Conservation (phyloP, 35 echinoderm and acorn worm species). For the Strongylocentrotus purpuratus region DNA sequence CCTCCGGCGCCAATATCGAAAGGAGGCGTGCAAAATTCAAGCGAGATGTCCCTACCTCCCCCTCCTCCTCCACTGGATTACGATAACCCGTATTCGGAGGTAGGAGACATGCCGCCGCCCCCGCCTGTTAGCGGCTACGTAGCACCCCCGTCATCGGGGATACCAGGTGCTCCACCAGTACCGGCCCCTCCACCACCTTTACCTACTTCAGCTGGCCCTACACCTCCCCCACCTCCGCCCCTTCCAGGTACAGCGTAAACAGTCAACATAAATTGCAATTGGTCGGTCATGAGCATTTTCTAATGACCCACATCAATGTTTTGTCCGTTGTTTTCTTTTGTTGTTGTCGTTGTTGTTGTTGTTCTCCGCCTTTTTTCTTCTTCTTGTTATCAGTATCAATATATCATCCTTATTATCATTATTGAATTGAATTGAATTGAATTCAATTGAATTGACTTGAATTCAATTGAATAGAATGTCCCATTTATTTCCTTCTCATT, state of each 20-base stretch:
- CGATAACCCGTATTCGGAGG: background rate
- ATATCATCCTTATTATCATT: too few relatives aligned
- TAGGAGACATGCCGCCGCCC: background rate
- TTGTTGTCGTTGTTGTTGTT: too few relatives aligned
- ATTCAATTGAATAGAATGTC: too few relatives aligned
- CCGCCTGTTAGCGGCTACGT: background rate
- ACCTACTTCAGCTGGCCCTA: constrained; percentile 8
- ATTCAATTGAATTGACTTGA: too few relatives aligned
- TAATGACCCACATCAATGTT: too few relatives aligned
- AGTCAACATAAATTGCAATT: background rate
- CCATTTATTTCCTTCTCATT: too few relatives aligned
- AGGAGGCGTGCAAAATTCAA: background rate
- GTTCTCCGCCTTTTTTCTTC: too few relatives aligned
- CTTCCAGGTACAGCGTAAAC: background rate
- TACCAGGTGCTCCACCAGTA: constrained; percentile 36
- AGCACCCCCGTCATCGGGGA: constrained; percentile 32
- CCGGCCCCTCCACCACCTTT: background rate
- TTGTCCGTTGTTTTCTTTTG: too few relatives aligned
- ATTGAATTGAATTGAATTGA: too few relatives aligned
- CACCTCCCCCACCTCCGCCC: background rate
- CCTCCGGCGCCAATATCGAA: constrained; percentile 59
- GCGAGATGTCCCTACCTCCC: constrained; percentile 45
- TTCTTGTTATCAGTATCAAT: too few relatives aligned
- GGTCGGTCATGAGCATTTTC: too few relatives aligned
- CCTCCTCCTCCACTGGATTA: constrained; percentile 54